Conservation (phyloP, 2,113 vertebrate species). For the Otolemur garnettii region DNA sequence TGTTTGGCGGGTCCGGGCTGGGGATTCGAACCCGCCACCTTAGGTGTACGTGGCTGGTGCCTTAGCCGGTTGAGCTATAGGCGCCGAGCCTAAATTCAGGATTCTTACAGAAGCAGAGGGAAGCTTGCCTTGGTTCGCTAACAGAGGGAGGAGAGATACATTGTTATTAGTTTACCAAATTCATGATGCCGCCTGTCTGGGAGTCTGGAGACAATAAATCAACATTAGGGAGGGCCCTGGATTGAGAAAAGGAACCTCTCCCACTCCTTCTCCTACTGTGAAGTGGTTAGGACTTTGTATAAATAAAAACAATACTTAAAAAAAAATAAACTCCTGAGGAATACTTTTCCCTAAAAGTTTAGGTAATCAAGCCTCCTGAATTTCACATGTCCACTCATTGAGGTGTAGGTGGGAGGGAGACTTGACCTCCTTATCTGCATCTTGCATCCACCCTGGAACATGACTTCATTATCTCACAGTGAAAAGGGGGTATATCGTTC, state of each 20-base stretch:
- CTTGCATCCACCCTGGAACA: background rate
- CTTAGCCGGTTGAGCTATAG: too few species aligned
- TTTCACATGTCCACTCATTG: background rate
- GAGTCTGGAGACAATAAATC: constrained; percentile 82
- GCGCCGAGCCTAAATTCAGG: too few species aligned
- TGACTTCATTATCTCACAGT: background rate
- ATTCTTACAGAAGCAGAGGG: too few species aligned
- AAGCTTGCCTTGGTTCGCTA: constrained; percentile 93
- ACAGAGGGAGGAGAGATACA: constrained; percentile 95
- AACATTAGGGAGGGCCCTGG: constrained; percentile 81
- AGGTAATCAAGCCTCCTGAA: background rate
- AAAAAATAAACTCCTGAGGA: background rate
- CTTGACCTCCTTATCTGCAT: background rate
- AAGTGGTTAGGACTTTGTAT: constrained; percentile 88
- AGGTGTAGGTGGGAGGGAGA: background rate
- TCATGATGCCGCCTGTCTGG: constrained; percentile 77
- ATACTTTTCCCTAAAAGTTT: background rate
- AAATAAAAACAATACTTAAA: constrained; percentile 89
- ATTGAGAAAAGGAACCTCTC: constrained; percentile 79
- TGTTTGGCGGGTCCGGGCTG: too few species aligned
- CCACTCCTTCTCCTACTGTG: constrained; percentile 69
- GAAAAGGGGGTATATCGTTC: background rate
- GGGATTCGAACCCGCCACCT: too few species aligned
- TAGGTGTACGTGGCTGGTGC: too few species aligned
- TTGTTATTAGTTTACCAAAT: constrained; percentile 77